Evolutionary conservation across 2,113 vertebrate genomes (phyloP), one percentile per base, ranked within the genome.

Genomic region (Trematomus loennbergii): DNA sequence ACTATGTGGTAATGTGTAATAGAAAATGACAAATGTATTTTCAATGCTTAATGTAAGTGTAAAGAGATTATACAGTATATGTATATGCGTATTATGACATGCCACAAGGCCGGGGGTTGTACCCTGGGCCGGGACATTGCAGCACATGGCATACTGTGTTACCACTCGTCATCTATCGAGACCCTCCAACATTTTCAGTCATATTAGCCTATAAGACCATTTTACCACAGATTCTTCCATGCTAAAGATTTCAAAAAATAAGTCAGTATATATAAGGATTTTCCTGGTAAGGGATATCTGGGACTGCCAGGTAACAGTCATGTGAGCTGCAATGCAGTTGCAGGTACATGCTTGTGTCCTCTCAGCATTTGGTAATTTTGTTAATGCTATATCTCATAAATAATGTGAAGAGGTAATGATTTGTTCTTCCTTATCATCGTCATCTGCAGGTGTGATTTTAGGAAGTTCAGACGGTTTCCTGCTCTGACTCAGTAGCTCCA

Each of bases 401-500:
- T 66, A 36, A 40, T 54, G 12, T 58, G 10, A 12, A 33, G 15
- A 29, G 22, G 17, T n/a, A 33, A 10, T 11, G 3, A 60, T 78
- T 40, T 9, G 4, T 45, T 58, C 25, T 20, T 54, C 29, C 10
- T 78, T 33, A 49, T 64, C 40, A 22, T 63, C 36, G 33, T 68
- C 46, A 46, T 63, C 15, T 71, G 67, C 1, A 22, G 5, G 49
- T 46, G 45, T 50, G 83, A 72, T 67, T 79, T 81, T 29, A 62
- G 64, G 62, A 62, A 29, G 86, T 86, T 82, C 18, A 59, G 43
- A 43, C 40, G 12, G 52, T 25, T 29, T 68, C 69, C 4, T 55
- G 12, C 36, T 87, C 50, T 91, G 88, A 91, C 87, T 90, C 87
- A 89, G 84, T 86, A 66, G 72, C 69, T 53, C 45, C 78, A 72